Conservation (phyloP, 35 echinoderm and acorn worm species). For the Eucidaris tribuloides region DNA sequence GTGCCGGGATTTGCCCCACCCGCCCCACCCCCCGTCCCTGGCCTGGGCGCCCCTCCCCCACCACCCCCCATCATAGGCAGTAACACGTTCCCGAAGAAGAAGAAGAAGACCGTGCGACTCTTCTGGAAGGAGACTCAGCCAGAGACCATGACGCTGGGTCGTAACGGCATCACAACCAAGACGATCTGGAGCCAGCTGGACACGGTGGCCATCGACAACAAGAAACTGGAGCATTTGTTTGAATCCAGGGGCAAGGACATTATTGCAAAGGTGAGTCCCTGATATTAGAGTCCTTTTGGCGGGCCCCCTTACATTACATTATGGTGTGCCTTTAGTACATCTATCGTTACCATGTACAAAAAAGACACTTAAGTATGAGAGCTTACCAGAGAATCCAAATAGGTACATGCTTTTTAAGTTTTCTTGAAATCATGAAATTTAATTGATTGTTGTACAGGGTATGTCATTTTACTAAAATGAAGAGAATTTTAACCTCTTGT, state of each 20-base stretch:
- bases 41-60: constrained; percentile 47
- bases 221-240: constrained; percentile 94
- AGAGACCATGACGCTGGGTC: constrained; percentile 15
- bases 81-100: constrained; percentile 51
- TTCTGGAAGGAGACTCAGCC: constrained; percentile 83
- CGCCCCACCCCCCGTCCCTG: neutral
- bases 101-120: constrained; percentile 92
- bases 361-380: too few species aligned
- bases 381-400: too few species aligned
- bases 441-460: too few species aligned
- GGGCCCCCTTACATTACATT: too few species aligned
- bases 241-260: constrained; percentile 86
- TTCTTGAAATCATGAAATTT: too few species aligned
- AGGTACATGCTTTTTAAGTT: too few species aligned
- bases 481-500: too few species aligned
- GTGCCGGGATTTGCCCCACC: neutral
- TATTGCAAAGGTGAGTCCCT: constrained; percentile 64
- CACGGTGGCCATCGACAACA: constrained; percentile 63
- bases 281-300: too few species aligned
- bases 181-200: constrained; percentile 88
- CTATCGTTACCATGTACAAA: too few species aligned
- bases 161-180: neutral
- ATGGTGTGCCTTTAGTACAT: too few species aligned
- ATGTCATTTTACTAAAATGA: too few species aligned
- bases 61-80: constrained; percentile 38